These are phyloP conservation scores for Eptesicus fuscus DNA, from an alignment of 2,113 vertebrate species.

Conservation along the genomic window DNA sequence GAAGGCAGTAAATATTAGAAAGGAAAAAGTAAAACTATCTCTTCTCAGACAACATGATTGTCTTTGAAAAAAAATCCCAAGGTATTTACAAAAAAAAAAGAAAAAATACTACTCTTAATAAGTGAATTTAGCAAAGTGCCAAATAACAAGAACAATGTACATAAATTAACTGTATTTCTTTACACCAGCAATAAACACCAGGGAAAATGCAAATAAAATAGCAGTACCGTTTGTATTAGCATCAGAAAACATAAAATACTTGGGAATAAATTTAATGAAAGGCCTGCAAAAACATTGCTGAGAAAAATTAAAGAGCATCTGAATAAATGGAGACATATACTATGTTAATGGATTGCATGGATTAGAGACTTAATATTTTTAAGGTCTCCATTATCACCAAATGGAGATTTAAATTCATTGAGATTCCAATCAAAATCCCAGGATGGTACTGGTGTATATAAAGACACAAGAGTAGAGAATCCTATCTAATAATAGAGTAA, in stretches of 20 bases:
- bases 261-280: constrained; percentile 27
- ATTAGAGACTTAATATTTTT: background rate
- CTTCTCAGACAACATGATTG: background rate
- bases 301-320: background rate
- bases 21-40: background rate
- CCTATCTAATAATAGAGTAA: too few species aligned
- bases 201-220: constrained; percentile 24
- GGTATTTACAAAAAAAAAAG: background rate
- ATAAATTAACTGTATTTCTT: constrained; percentile 1
- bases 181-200: background rate
- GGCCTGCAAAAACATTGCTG: background rate
- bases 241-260: constrained; percentile 9
- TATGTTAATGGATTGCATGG: background rate
- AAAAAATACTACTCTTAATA: background rate
- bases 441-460: background rate
- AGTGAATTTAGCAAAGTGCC: background rate
- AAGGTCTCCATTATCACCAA: background rate
- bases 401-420: background rate
- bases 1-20: background rate
- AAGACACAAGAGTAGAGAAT: background rate
- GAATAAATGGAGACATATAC: background rate
- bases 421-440: background rate
- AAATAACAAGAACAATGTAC: background rate
- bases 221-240: background rate
- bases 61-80: background rate